Conservation (phyloP, 2,113 vertebrate species). For the Micronisus gabar region DNA sequence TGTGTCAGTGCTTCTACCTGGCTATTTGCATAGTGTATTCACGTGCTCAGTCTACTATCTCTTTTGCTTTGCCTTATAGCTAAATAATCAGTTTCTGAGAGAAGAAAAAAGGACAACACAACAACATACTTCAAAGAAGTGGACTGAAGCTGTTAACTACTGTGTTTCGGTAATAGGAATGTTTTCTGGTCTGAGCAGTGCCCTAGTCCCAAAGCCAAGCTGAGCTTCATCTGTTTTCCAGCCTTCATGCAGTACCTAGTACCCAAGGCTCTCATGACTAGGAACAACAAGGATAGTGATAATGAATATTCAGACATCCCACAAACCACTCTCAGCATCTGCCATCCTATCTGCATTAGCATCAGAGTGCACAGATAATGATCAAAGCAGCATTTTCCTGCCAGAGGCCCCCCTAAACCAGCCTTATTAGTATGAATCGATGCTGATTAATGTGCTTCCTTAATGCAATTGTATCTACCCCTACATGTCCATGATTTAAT, state of each 20-base stretch:
- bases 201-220: constrained; percentile 13
- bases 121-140: neutral
- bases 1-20: neutral
- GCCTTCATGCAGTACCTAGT: neutral
- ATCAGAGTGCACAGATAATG: constrained; percentile 51
- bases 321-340: constrained; percentile 55
- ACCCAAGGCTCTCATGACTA: constrained; percentile 27
- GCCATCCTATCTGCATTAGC: constrained; percentile 44
- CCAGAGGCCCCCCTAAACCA: constrained; percentile 50
- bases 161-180: neutral
- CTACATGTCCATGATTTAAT: constrained; percentile 9
- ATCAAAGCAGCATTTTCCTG: constrained; percentile 59
- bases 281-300: constrained; percentile 24
- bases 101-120: neutral
- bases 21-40: neutral
- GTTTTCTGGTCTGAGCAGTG: neutral
- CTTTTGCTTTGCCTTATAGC: neutral
- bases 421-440: constrained; percentile 47
- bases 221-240: constrained; percentile 31
- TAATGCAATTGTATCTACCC: constrained; percentile 36
- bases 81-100: neutral
- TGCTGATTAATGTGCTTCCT: constrained; percentile 46
- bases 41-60: neutral
- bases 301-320: constrained; percentile 62
- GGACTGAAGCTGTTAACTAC: neutral